These are phyloP conservation scores for Smutsia gigantea DNA, from an alignment of 2,797 vertebrate species.

Conservation along the genomic window DNA sequence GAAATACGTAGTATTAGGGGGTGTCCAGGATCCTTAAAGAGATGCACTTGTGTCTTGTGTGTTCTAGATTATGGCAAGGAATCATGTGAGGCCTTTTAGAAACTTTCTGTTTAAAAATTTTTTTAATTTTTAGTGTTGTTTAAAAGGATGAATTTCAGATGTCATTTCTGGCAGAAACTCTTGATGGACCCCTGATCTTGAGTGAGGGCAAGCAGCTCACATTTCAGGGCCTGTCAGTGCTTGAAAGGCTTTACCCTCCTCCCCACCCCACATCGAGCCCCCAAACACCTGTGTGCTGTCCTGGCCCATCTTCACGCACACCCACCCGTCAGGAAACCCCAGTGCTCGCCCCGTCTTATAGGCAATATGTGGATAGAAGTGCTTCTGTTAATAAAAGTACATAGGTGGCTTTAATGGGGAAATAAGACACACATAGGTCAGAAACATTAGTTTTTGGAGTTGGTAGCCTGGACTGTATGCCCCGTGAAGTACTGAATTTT, in stretches of 20 bases:
- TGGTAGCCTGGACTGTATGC: background rate
- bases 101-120: background rate
- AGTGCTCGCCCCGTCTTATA: too few species aligned
- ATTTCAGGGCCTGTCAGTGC: background rate
- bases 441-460: fast-evolving
- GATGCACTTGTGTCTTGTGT: background rate
- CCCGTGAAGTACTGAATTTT: fast-evolving
- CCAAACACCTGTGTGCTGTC: fast-evolving
- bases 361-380: fast-evolving
- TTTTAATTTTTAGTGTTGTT: too few species aligned
- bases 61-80: background rate
- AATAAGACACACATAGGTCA: background rate
- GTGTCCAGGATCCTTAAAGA: fast-evolving
- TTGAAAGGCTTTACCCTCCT: too few species aligned
- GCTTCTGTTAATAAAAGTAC: background rate
- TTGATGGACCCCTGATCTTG: fast-evolving
- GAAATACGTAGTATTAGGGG: background rate
- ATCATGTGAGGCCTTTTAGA: fast-evolving
- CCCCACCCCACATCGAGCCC: fast-evolving
- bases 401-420: fast-evolving
- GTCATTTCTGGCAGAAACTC: background rate
- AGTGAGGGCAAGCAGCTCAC: too few species aligned
- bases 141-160: too few species aligned
- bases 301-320: fast-evolving
- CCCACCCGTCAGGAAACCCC: fast-evolving